Percentiles rank a stretch among this genome's conserved stretches.
Conservation (phyloP, 2,113 vertebrate genomes). For the Heptranchias perlo region DNA sequence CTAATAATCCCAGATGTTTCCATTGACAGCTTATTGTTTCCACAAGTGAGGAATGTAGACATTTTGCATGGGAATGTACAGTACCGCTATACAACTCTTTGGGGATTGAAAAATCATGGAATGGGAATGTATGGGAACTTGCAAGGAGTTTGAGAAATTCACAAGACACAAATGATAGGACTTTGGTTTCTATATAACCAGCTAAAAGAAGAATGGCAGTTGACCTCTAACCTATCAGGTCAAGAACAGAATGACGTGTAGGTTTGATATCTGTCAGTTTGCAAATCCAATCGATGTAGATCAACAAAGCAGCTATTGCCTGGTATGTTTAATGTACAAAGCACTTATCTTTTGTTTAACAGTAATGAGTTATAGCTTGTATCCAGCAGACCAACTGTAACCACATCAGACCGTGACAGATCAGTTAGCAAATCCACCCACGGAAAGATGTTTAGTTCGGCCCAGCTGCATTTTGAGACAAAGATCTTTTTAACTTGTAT, state of each 20-base stretch:
- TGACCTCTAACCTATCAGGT: background rate
- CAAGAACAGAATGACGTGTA: background rate
- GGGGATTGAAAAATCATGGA: background rate
- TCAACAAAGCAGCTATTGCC: background rate
- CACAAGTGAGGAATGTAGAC: background rate
- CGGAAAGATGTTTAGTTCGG: constrained; percentile 20
- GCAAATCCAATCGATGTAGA: background rate
- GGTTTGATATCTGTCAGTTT: background rate
- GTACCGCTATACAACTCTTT: background rate
- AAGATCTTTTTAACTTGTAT: constrained; percentile 28
- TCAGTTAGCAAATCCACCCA: constrained; percentile 28
- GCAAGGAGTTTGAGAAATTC: background rate
- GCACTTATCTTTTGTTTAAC: constrained; percentile 12
- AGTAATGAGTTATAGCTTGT: constrained; percentile 23
- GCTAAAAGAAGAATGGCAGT: background rate
- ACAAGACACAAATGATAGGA: background rate
- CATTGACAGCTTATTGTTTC: background rate
- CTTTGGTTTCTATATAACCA: background rate
- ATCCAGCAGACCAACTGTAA: constrained; percentile 27
- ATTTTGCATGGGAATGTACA: background rate
- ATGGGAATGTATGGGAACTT: background rate
- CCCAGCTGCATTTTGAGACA: constrained; percentile 34
- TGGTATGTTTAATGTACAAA: background rate
- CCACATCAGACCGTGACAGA: constrained; percentile 29
- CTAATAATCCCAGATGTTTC: background rate